Base-by-base conservation (phyloP, 2,888 invertebrate species). In the Thecocarcelia acutangulata region DNA sequence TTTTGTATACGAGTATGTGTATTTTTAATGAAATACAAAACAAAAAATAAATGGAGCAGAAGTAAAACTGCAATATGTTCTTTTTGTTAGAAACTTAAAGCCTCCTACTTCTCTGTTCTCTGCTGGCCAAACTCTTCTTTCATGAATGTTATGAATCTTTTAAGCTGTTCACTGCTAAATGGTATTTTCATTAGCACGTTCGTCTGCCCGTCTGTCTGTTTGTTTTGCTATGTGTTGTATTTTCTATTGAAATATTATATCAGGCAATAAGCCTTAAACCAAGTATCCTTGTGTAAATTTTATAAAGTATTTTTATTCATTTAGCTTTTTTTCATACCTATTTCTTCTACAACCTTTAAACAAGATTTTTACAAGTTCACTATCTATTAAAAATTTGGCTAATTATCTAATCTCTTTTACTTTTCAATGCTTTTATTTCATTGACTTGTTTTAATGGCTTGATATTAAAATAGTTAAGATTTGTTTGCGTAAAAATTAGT, bases 41-140 rank as follows among this genome's bases (percentile, higher is more conserved):
- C 72, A 66, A 78, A 66, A 78, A 79, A 66, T 79, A 79, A 79
- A 79, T 79, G 78, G 78, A 79, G 78, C 78, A 79, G 59, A 79
- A 79, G 66, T 78, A 78, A 72, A 68, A 40, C 78, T 79, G 72
- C 78, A 79, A 73, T 79, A 79, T 79, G 78, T 79, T 66, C 58
- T 37, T 59, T 75, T 75, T 19, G 59, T 58, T 44, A 48, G 50
- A 52, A 37, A 52, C 42, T 24, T 66, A 12, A 54, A 8, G 3
- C 11, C 54, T 21, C 19, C 15, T n/a, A 17, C 33, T 19, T 19
- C 28, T 44, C 13, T 28, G 3, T 3, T 24, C 15, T 33, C 13
- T 12, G 3, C 9, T 58, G n/a, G 11, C 2, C 19, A 24, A 33
- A 9, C 33, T 33, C 33, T 33, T 33, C 33, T 33, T 9, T 33